phyloP scores from a whole-genome alignment of 2,888 invertebrate genomes.

The Lasioglossum leucozonium region DNA sequence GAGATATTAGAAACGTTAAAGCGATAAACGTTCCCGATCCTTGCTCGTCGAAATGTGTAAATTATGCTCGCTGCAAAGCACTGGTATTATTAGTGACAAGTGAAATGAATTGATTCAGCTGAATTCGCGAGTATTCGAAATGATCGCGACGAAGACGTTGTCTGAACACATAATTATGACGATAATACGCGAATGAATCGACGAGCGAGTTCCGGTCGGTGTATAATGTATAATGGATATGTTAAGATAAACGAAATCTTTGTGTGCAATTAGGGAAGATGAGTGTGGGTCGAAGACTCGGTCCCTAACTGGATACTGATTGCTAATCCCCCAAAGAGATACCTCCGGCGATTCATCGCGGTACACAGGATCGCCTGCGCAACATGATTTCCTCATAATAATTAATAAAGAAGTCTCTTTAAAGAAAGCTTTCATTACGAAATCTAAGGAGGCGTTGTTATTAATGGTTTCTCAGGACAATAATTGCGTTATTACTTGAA shows the following conservation, averaged over 20 bases:
- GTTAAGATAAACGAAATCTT: slow-evolving; percentile 73
- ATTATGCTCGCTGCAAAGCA: not conserved
- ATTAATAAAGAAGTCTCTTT: slow-evolving; percentile 46
- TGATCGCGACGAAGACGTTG: not conserved
- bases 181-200: slow-evolving; percentile 32
- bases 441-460: slow-evolving; percentile 23
- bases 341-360: slow-evolving; percentile 50
- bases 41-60: not conserved
- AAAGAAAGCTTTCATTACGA: slow-evolving; percentile 17
- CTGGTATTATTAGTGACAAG: not conserved
- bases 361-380: slow-evolving; percentile 13
- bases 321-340: slow-evolving; percentile 58
- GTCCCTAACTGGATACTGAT: slow-evolving; percentile 65
- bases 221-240: slow-evolving; percentile 71
- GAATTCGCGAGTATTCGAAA: not conserved
- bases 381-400: slow-evolving; percentile 41
- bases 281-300: slow-evolving; percentile 29
- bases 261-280: slow-evolving; percentile 67
- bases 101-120: not conserved
- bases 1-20: too few species aligned
- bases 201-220: slow-evolving; percentile 7
- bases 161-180: slow-evolving; percentile 39
- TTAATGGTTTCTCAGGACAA: slow-evolving; percentile 12
- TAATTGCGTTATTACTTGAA: not conserved
- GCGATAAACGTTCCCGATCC: too few species aligned